A percentile compares a stretch with the other conserved stretches of the same genome.
phyloP scores from a whole-genome alignment of 2,113 vertebrate species.

The Gadus macrocephalus region DNA sequence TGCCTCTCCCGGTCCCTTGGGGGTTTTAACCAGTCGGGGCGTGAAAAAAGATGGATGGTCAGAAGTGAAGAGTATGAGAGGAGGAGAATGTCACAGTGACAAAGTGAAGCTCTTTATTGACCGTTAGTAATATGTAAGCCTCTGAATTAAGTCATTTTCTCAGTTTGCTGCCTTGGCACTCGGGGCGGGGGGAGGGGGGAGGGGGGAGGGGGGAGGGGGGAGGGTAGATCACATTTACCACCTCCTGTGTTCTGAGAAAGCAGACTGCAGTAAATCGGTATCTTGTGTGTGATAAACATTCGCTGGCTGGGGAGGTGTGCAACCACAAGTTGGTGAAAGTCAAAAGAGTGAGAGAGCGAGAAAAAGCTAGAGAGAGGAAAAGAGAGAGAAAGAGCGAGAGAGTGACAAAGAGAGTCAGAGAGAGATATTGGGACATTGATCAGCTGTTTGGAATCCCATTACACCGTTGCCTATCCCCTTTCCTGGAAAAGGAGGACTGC shows the following conservation, averaged over 20 bases:
- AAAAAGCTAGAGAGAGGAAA: background rate
- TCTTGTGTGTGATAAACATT: constrained; percentile 5
- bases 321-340: constrained; percentile 3
- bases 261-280: constrained; percentile 44
- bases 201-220: too few species aligned
- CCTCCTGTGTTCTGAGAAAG: constrained; percentile 13
- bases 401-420: too few species aligned
- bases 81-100: background rate
- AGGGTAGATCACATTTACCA: background rate
- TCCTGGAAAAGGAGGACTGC: constrained; percentile 20
- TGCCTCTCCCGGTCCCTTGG: background rate
- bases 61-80: background rate
- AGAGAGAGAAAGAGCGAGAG: too few species aligned
- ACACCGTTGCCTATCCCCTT: constrained; percentile 12
- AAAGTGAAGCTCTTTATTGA: too few species aligned
- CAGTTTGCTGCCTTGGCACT: too few species aligned
- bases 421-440: constrained; percentile 6
- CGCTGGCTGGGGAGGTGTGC: constrained; percentile 2
- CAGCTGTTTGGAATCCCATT: constrained; percentile 8
- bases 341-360: background rate
- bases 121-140: background rate
- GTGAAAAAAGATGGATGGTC: background rate
- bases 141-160: too few species aligned
- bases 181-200: too few species aligned
- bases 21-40: background rate